Evolutionary conservation across 2,888 invertebrate genomes (phyloP).

Genomic region (Crematogaster levior): DNA sequence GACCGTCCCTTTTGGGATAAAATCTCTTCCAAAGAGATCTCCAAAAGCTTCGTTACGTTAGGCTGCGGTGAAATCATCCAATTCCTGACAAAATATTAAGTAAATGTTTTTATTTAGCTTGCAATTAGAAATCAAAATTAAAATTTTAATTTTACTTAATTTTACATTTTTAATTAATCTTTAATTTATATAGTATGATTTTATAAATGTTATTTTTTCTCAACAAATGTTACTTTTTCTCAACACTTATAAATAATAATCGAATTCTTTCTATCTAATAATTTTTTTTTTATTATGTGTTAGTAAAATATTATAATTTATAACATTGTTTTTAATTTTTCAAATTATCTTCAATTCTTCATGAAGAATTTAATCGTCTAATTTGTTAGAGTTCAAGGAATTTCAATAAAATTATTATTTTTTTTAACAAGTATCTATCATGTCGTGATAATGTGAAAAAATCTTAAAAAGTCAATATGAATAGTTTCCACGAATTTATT

Average conservation of each 20-base stretch:
- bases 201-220: neutral
- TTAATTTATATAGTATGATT: neutral
- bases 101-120: neutral
- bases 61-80: neutral
- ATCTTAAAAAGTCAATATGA: neutral
- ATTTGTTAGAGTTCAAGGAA: neutral
- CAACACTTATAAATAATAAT: neutral
- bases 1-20: conserved; percentile 67
- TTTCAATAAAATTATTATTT: neutral
- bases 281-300: no score
- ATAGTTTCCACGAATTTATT: conserved; percentile 24
- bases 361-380: neutral
- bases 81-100: neutral
- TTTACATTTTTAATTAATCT: neutral
- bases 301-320: no score
- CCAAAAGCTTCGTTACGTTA: conserved; percentile 39
- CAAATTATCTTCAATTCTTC: no score
- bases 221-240: no score
- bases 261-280: neutral
- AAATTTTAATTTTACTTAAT: no score
- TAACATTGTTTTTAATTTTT: no score
- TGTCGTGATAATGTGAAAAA: neutral
- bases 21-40: conserved; percentile 69
- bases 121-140: neutral
- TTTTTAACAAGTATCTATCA: neutral